Base-by-base conservation (phyloP, 2,797 vertebrate genomes). In the Lacerta agilis region DNA sequence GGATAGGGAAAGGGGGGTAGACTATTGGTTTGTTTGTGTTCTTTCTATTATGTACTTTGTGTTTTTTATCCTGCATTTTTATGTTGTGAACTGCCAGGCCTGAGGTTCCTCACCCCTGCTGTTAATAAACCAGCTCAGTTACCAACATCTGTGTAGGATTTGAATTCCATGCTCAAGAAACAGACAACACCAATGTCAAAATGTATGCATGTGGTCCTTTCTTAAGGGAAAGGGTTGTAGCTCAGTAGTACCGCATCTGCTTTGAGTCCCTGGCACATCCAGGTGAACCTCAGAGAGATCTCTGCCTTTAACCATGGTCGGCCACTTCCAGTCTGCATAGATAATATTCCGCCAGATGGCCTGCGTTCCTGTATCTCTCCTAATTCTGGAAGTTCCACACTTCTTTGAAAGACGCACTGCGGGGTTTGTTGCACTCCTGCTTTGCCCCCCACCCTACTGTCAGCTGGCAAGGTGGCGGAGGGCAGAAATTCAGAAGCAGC, bases 371-470 rank as follows among this genome's bases (percentile, higher is more conserved):
- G 87, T 55, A 2, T 84, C 89, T 90, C 89, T 43, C 76, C 85
- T 94, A 92, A 93, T 95, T 92, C 86, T 91, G 89, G 92, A 94
- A 94, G 93, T 94, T 55, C 77, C 64, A 78, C 90, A 18, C 75
- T 92, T 92, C 88, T 92, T 91, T 67, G n/a, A 93, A 87, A 92
- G 92, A 92, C 85, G 41, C 66, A 27, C 90, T 91, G 3, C 1
- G 64, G 69, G 8, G 91, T 84, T 83, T 90, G 91, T 87, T 61
- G 81, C 90, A 90, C 92, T 92, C 69, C 86, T 55, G 49, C 1
- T 92, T 23, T 23, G 5, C 2, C 61, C 61, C 20, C 61, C 20
- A 1, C 15, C 85, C 85, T 85, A 90, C 93, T 93, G 92, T 86
- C 91, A 88, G 88, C 89, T 92, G 92, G 92, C n/a, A 87, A 86